These are phyloP conservation scores for Meteorus cinctellus DNA, from an alignment of 2,888 invertebrate species.

Conservation along the genomic window DNA sequence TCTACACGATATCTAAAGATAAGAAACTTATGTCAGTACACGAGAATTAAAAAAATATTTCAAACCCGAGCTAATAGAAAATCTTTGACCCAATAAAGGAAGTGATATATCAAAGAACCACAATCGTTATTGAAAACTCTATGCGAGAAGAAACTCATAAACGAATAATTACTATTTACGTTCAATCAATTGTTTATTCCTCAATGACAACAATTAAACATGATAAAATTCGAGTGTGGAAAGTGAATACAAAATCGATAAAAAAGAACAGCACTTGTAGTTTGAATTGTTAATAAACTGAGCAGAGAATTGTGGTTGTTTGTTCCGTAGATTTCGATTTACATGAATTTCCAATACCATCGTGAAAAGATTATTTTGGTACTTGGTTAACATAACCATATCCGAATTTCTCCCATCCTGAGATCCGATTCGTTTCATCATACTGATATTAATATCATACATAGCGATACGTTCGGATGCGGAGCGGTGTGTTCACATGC, in stretches of 20 bases:
- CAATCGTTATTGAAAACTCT: slow-evolving; percentile 55
- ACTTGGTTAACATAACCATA: neutral
- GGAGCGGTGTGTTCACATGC: neutral
- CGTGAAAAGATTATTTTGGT: too few species aligned
- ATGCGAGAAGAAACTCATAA: slow-evolving; percentile 10
- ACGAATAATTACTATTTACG: slow-evolving; percentile 6
- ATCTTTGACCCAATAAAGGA: slow-evolving; percentile 36
- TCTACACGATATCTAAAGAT: slow-evolving; percentile 58
- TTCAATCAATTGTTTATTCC: slow-evolving; percentile 10
- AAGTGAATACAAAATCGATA: slow-evolving; percentile 41
- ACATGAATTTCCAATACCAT: neutral
- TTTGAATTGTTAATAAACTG: slow-evolving; percentile 53
- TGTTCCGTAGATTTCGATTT: neutral
- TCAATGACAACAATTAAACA: slow-evolving; percentile 14
- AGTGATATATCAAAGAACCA: slow-evolving; percentile 42
- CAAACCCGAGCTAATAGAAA: slow-evolving; percentile 55
- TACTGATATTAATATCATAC: too few species aligned
- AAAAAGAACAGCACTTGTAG: slow-evolving; percentile 53
- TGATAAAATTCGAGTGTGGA: slow-evolving; percentile 35
- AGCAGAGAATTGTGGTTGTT: slow-evolving; percentile 48
- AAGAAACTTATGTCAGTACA: slow-evolving; percentile 55
- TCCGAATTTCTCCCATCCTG: neutral
- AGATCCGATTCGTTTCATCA: too few species aligned
- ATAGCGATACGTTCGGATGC: too few species aligned
- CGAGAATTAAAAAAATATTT: slow-evolving; percentile 61